These are phyloP conservation scores for Vanessa atalanta DNA, from an alignment of 1,140 invertebrate species.

Conservation along the genomic window DNA sequence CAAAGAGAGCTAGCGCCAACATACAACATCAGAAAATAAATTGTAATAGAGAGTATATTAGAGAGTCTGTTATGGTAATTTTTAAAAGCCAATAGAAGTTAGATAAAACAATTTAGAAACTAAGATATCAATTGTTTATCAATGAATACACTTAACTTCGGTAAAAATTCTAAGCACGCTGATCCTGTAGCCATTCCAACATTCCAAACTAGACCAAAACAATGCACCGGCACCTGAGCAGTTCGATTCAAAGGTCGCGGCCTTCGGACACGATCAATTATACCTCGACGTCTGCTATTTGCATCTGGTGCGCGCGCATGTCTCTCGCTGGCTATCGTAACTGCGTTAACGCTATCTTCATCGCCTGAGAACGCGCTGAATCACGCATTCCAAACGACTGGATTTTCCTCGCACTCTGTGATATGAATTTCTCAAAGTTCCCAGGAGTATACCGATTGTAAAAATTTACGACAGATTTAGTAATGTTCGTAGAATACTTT, in stretches of 20 bases:
- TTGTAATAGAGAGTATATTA: no score
- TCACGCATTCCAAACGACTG: slow-evolving; percentile 25
- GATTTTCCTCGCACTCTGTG: slow-evolving; percentile 26
- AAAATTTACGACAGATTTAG: no score
- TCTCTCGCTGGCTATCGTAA: background rate
- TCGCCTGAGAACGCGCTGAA: slow-evolving; percentile 23
- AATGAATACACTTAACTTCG: background rate
- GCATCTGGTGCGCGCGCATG: slow-evolving; percentile 14
- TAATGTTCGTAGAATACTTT: no score
- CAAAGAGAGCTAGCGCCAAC: no score
- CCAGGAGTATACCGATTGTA: background rate
- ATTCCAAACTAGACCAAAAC: background rate
- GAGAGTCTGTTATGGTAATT: no score
- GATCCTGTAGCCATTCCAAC: background rate
- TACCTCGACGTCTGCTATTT: slow-evolving; percentile 10
- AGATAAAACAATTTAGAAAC: no score
- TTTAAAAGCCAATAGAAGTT: no score
- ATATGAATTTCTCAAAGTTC: slow-evolving; percentile 30
- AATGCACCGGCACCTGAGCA: slow-evolving; percentile 5
- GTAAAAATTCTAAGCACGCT: no score
- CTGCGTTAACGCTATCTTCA: slow-evolving; percentile 14
- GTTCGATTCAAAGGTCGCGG: slow-evolving; percentile 18
- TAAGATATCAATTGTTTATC: no score
- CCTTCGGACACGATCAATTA: slow-evolving; percentile 25
- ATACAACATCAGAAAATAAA: no score